Conservation (phyloP, 2,888 invertebrate species). For the Eupithecia vulgata region DNA sequence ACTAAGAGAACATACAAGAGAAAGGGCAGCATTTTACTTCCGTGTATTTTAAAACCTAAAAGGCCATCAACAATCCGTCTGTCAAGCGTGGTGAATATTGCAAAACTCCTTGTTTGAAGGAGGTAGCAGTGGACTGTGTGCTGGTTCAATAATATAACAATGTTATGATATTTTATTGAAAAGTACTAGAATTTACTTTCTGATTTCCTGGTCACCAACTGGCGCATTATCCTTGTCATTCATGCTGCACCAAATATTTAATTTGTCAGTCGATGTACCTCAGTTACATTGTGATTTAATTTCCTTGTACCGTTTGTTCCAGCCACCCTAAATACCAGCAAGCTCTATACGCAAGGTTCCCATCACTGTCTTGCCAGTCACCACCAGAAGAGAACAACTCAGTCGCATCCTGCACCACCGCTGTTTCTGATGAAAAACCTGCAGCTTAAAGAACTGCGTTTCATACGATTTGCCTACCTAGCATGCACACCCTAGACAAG, state of each 20-base stretch:
- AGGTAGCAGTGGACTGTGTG: too few relatives aligned
- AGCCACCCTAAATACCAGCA: constrained; percentile 93
- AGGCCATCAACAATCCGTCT: too few relatives aligned
- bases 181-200: background rate
- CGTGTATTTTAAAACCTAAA: too few relatives aligned
- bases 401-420: constrained; percentile 87
- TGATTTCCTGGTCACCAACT: background rate
- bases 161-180: constrained; percentile 4
- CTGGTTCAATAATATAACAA: too few relatives aligned
- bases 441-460: constrained; percentile 73
- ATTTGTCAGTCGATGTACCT: background rate
- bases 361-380: constrained; percentile 88
- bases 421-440: constrained; percentile 87
- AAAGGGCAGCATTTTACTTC: too few relatives aligned
- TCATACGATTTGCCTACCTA: background rate
- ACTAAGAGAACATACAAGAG: too few relatives aligned
- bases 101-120: too few relatives aligned
- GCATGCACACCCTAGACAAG: background rate
- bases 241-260: background rate
- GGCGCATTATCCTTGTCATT: background rate
- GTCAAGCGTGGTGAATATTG: too few relatives aligned
- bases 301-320: constrained; percentile 41
- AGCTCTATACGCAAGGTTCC: constrained; percentile 90
- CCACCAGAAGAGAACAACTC: constrained; percentile 86
- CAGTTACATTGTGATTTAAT: background rate